These are phyloP conservation scores for Clarias fuscus DNA, from an alignment of 2,797 vertebrate genomes.

Conservation along the genomic window DNA sequence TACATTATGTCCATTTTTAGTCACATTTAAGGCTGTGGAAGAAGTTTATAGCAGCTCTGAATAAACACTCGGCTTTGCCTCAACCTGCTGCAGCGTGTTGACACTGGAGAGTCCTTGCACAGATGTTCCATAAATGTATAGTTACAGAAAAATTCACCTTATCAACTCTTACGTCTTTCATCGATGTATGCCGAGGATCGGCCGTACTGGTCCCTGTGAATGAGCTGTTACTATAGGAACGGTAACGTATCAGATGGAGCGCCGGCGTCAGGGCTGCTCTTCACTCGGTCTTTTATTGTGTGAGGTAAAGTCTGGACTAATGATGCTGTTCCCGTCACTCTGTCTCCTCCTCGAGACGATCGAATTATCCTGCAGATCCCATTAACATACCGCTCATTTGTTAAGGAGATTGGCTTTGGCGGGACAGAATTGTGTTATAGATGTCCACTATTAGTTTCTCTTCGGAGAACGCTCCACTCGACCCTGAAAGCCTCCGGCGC, in stretches of 20 bases:
- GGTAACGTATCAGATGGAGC: no score
- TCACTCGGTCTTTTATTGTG: neutral
- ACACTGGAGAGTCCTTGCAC: neutral
- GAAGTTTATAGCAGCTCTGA: no score
- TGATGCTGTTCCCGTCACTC: constrained; percentile 18
- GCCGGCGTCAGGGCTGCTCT: neutral
- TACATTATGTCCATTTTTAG: neutral
- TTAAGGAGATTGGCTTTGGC: constrained; percentile 27
- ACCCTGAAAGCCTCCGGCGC: neutral
- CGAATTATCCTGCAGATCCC: constrained; percentile 15
- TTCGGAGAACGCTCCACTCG: neutral
- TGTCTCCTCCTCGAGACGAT: neutral
- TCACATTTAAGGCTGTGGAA: neutral
- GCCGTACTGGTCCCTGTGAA: neutral
- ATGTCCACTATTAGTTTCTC: constrained; percentile 31
- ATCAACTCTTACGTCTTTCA: neutral
- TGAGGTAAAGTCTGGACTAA: constrained; percentile 9
- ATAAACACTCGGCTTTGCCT: neutral
- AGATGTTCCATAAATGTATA: neutral
- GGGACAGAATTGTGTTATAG: constrained; percentile 25
- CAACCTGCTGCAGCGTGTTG: no score
- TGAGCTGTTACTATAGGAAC: neutral
- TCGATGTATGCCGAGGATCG: neutral
- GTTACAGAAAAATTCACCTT: neutral
- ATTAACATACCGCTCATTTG: constrained; percentile 32